Conservation (phyloP, 2,797 vertebrate genomes). For the Meda fulgida region DNA sequence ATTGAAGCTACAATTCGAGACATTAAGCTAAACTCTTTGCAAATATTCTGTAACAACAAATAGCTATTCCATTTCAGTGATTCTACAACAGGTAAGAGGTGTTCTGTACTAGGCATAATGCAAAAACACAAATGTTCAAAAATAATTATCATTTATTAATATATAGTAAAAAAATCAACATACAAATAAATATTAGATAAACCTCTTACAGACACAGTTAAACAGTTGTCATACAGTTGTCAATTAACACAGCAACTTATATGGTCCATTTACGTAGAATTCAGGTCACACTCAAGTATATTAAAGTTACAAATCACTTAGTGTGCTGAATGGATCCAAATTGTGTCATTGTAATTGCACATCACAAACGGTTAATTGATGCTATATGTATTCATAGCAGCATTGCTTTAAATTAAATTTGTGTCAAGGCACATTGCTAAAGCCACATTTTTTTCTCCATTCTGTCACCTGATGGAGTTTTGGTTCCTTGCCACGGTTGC, state of each 20-base stretch:
- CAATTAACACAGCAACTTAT: not conserved
- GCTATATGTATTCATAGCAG: not conserved
- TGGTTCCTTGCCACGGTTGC: no score
- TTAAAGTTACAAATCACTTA: not conserved
- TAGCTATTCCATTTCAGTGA: not conserved
- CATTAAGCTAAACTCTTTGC: not conserved
- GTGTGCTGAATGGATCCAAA: not conserved
- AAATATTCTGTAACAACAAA: not conserved
- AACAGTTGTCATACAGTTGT: not conserved
- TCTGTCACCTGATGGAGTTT: no score
- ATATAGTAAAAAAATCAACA: not conserved
- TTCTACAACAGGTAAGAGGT: not conserved
- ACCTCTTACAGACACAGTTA: not conserved
- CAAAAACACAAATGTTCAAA: not conserved
- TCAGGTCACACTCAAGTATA: not conserved
- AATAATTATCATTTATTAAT: not conserved
- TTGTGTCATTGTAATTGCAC: not conserved
- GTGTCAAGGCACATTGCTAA: conserved; percentile 16
- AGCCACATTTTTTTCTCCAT: no score
- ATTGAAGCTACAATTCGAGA: not conserved
- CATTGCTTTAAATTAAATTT: not conserved
- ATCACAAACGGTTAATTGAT: not conserved
- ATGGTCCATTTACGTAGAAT: not conserved
- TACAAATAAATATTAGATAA: not conserved
- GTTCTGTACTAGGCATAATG: not conserved